phyloP scores from a whole-genome alignment of 2,113 vertebrate genomes.

The Callaeas wilsoni region DNA sequence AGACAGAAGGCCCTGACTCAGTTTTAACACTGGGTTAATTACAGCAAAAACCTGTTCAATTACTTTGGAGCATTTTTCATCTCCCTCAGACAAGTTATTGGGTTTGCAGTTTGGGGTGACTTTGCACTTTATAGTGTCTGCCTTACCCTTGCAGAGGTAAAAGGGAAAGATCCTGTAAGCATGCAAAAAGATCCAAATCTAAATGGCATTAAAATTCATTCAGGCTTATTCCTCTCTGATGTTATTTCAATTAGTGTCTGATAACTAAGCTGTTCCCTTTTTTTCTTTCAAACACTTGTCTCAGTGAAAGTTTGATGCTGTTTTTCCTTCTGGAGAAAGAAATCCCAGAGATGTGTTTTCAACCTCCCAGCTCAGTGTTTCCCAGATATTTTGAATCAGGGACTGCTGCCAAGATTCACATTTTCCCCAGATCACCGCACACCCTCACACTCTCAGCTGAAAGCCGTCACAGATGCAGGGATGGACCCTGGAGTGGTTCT shows the following conservation, averaged over 20 bases:
- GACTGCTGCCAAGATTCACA: constrained; percentile 17
- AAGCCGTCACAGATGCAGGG: neutral
- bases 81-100: neutral
- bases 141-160: neutral
- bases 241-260: neutral
- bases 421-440: neutral
- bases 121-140: neutral
- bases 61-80: neutral
- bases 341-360: constrained; percentile 2
- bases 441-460: neutral
- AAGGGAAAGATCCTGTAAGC: neutral
- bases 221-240: neutral
- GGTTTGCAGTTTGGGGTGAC: neutral
- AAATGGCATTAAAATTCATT: neutral
- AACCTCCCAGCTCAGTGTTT: neutral
- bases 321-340: constrained; percentile 2
- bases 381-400: neutral
- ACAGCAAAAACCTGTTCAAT: neutral
- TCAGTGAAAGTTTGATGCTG: neutral
- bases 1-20: neutral
- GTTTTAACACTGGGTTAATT: neutral
- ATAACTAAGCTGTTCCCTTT: neutral
- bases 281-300: neutral
- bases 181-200: neutral
- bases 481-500: neutral